Conservation (phyloP, 2,113 vertebrate species). For the Mirounga angustirostris region DNA sequence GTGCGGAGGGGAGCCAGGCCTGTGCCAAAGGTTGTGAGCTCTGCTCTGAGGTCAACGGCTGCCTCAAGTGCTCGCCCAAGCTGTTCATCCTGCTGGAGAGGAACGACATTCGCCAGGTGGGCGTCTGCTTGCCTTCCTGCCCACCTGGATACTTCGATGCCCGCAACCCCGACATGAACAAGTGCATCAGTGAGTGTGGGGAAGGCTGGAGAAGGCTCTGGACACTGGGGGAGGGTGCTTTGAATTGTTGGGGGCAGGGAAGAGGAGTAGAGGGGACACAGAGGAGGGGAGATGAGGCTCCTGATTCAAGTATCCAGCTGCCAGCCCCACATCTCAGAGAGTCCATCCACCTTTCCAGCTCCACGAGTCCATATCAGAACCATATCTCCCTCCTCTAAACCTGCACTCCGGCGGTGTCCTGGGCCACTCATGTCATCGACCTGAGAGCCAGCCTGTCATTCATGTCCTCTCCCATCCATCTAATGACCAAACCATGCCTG, state of each 20-base stretch:
- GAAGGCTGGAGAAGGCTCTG: neutral
- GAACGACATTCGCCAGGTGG: constrained; percentile 96
- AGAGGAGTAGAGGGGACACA: neutral
- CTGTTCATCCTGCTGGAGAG: constrained; percentile 99
- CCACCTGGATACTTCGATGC: constrained; percentile 97
- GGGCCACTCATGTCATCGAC: neutral
- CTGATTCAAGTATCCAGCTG: neutral
- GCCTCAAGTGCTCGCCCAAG: constrained; percentile 96
- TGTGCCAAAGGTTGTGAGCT: constrained; percentile 97
- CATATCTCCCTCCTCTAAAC: neutral
- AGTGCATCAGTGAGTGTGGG: constrained; percentile 97
- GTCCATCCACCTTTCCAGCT: neutral
- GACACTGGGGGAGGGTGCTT: neutral
- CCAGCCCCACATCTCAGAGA: neutral
- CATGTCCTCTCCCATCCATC: neutral
- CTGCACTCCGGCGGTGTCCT: neutral
- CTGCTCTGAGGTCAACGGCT: constrained; percentile 98
- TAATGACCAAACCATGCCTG: neutral
- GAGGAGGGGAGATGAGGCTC: neutral
- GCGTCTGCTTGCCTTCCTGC: constrained; percentile 96
- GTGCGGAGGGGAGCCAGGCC: constrained; percentile 93
- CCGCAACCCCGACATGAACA: constrained; percentile 98
- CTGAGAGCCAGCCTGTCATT: neutral
- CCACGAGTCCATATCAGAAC: neutral
- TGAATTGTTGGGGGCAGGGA: neutral